Conservation (phyloP, 2,888 invertebrate genomes). For the Apotomis betuletana region DNA sequence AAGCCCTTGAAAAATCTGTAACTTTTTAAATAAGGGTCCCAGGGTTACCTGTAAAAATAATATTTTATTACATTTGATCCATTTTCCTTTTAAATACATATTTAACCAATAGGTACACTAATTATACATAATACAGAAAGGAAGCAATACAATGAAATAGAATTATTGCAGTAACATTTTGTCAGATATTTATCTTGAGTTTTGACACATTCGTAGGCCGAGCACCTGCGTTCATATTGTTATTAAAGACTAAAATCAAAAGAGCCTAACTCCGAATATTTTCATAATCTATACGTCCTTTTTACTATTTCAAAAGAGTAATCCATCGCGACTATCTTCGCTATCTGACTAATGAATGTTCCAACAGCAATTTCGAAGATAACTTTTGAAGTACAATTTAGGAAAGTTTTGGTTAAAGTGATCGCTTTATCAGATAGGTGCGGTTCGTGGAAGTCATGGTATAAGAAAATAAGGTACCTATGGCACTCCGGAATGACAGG, state of each 20-base stretch:
- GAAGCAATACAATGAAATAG: conserved; percentile 7
- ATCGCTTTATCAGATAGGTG: conserved; percentile 8
- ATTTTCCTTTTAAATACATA: no score
- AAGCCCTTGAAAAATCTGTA: no score
- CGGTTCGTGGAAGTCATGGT: background rate
- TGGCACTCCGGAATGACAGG: no score
- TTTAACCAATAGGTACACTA: no score
- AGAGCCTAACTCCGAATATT: background rate
- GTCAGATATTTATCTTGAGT: background rate
- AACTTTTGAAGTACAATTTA: conserved; percentile 19
- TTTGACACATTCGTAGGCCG: background rate
- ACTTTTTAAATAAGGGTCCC: no score
- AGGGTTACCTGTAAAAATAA: no score
- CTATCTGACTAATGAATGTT: conserved; percentile 12
- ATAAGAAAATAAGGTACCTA: no score
- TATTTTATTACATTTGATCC: no score
- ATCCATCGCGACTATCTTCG: conserved; percentile 17
- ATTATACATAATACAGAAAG: background rate
- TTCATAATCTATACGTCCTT: background rate
- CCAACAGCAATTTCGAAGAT: conserved; percentile 11
- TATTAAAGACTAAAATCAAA: background rate
- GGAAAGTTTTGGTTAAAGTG: conserved; percentile 21
- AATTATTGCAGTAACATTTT: background rate
- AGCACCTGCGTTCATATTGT: background rate
- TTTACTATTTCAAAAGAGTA: background rate